phyloP scores from a whole-genome alignment of 2,797 vertebrate species.

The Lindbergichthys nudifrons region DNA sequence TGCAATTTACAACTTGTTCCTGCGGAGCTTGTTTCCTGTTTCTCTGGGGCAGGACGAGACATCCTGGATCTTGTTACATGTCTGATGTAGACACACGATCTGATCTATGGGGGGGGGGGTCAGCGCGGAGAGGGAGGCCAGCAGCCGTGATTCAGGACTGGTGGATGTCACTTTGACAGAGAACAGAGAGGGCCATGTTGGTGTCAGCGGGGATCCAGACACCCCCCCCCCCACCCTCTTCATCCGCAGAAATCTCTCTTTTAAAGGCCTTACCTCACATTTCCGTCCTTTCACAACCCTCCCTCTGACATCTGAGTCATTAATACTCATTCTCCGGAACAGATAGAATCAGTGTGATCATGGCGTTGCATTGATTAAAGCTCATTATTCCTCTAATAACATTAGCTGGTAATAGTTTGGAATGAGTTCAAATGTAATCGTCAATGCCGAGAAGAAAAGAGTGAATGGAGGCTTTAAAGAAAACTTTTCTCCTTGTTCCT shows the following conservation, averaged over 20 bases:
- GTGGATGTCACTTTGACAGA: constrained; percentile 80
- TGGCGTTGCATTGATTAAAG: constrained; percentile 61
- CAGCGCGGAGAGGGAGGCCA: constrained; percentile 47
- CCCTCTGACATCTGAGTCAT: constrained; percentile 47
- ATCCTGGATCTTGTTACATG: constrained; percentile 72
- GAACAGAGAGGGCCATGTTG: constrained; percentile 76
- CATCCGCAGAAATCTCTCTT: constrained; percentile 38
- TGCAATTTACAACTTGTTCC: constrained; percentile 41
- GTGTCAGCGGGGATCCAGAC: constrained; percentile 73
- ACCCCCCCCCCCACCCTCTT: constrained; percentile 30
- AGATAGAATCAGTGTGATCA: constrained; percentile 65
- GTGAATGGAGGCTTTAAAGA: constrained; percentile 39
- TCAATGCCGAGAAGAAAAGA: constrained; percentile 36
- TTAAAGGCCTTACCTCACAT: constrained; percentile 45
- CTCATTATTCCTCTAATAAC: constrained; percentile 56
- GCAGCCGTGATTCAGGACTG: constrained; percentile 64
- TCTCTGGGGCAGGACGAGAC: constrained; percentile 44
- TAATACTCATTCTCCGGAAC: constrained; percentile 30
- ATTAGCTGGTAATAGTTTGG: constrained; percentile 52
- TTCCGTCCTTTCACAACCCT: constrained; percentile 26
- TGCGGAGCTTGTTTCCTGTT: constrained; percentile 39
- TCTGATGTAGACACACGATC: constrained; percentile 59
- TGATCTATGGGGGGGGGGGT: constrained; percentile 53
- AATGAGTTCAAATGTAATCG: constrained; percentile 54
- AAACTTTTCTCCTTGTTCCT: constrained; percentile 36